Conservation (phyloP, 2,888 invertebrate species). For the Nymphalis urticae region DNA sequence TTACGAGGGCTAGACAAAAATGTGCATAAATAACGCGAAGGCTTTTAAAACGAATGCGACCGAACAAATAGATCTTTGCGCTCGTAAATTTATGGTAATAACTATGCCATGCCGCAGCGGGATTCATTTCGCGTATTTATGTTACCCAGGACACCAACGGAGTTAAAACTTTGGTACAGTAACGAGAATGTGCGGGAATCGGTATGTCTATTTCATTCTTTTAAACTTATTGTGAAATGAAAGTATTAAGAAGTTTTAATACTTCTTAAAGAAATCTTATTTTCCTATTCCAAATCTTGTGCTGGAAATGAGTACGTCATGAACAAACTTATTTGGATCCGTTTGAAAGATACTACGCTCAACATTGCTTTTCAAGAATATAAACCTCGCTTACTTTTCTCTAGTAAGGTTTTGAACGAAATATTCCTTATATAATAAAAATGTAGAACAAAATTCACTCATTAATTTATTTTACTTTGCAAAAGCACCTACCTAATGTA, state of each 20-base stretch:
- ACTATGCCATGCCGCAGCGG: constrained; percentile 39
- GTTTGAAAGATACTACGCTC: too few relatives aligned
- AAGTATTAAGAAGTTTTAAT: background rate
- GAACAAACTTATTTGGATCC: background rate
- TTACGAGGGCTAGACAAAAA: constrained; percentile 17
- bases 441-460: too few relatives aligned
- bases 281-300: background rate
- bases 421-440: too few relatives aligned
- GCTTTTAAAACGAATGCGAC: constrained; percentile 31
- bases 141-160: constrained; percentile 40
- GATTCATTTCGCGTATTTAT: constrained; percentile 47
- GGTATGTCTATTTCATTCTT: constrained; percentile 7
- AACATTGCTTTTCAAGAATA: too few relatives aligned
- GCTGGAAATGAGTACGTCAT: background rate
- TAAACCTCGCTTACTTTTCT: too few relatives aligned
- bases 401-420: too few relatives aligned
- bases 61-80: constrained; percentile 37
- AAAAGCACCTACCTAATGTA: too few relatives aligned
- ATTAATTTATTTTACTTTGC: too few relatives aligned
- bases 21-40: constrained; percentile 20
- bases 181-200: constrained; percentile 20
- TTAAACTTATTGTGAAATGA: background rate
- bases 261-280: background rate
- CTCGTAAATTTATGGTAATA: constrained; percentile 45
- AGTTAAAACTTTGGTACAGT: constrained; percentile 45